Evolutionary conservation across 2,113 vertebrate species (phyloP), one percentile per base, ranked within the genome.

Genomic region (Xiphophorus couchianus): DNA sequence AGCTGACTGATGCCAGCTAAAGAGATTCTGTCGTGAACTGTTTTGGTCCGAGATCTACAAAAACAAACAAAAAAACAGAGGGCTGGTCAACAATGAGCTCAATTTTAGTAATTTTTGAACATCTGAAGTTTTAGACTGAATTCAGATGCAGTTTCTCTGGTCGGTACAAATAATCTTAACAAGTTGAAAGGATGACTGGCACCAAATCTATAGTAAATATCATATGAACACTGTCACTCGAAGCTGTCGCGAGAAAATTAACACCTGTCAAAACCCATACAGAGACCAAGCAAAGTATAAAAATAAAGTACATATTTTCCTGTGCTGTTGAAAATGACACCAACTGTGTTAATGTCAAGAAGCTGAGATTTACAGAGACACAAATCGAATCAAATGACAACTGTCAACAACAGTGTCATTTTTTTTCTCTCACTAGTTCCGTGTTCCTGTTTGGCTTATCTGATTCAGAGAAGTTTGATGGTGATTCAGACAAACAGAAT

Each of bases 1-100:
- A 98, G 96, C 87, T 98, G 97, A 0, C 94, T 96, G 88, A 99
- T 91, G 69, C 97, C 98, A 78, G 97, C 97, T 84, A 99, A 96
- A 78, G 98, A 97, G 84, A 99, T 97, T 87, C 97, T 94, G 0
- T 99, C 98, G 0, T 99, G 97, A 84, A 96, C 94, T 0, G 97
- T 98, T 92, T 96, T 96, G 82, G 90, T 77, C 67, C 96, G 97
- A 33, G 97, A 98, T 92, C 97, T 99, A 94, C 0, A 22, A 66
- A 79, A 19, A 51, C 0, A 14, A 90, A 76, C 9, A 8, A 54
- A n/a, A n/a, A 25, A 54, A 25, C 25, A 54, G 8, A 22, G 51
- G 51, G 51, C 44, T 58, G 25, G 51, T 58, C 9, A n/a, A 65
- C 22, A 31, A 4, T 63, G 4, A 1, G 15, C 14, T 62, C 1